Percentiles rank a stretch among this genome's conserved stretches.
Conservation (phyloP, 2,888 invertebrate genomes). For the Ormyrus labotus region DNA sequence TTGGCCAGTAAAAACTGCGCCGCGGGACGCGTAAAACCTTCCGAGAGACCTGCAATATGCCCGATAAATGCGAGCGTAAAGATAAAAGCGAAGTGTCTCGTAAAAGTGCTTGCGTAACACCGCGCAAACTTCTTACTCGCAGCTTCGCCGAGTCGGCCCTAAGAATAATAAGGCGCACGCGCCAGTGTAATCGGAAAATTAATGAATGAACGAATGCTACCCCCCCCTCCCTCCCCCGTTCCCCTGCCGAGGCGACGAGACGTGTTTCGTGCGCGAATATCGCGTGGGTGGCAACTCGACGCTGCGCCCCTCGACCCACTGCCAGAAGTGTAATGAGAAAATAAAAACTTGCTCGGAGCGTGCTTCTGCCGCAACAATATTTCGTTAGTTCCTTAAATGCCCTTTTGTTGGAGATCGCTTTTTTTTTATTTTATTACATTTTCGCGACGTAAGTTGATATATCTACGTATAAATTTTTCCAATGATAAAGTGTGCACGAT, state of each 20-base stretch:
- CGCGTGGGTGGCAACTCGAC: neutral
- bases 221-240: neutral
- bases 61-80: conserved; percentile 2
- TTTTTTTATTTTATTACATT: too few species aligned
- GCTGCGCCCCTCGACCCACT: too few species aligned
- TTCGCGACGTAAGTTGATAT: too few species aligned
- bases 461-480: too few species aligned
- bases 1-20: conserved; percentile 16
- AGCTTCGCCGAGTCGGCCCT: neutral
- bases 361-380: too few species aligned
- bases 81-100: conserved; percentile 38
- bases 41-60: neutral
- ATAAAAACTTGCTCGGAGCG: too few species aligned
- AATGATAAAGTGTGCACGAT: too few species aligned
- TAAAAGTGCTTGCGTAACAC: conserved; percentile 34
- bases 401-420: too few species aligned
- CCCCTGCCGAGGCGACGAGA: neutral
- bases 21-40: neutral
- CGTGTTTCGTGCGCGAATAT: conserved; percentile 12
- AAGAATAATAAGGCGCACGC: neutral
- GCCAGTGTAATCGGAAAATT: neutral
- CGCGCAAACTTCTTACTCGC: neutral
- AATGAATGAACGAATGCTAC: neutral
- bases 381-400: too few species aligned
- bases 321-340: too few species aligned